Evolutionary conservation across 1,140 invertebrate genomes (phyloP).

Genomic region (Cydia amplana): DNA sequence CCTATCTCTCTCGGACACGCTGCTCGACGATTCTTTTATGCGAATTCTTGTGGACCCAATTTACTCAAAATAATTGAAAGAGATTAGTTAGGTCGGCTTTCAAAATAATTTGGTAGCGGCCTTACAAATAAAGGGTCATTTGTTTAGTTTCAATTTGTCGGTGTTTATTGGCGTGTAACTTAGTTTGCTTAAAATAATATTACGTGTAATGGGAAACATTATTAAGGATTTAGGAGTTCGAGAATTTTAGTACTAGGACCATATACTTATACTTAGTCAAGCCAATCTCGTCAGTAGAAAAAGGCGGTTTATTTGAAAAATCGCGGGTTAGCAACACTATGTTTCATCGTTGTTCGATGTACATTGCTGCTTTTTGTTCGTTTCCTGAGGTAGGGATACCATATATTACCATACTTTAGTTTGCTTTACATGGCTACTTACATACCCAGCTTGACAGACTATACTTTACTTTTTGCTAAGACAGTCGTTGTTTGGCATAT

Average conservation of each 20-base stretch:
- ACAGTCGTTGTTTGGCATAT: no score
- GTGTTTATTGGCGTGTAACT: conserved; percentile 3
- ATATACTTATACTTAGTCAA: no score
- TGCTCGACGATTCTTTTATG: conserved; percentile 28
- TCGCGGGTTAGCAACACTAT: no score
- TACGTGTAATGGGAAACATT: background rate
- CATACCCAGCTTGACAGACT: no score
- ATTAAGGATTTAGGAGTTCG: background rate
- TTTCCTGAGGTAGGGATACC: no score
- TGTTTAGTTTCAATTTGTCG: conserved; percentile 5
- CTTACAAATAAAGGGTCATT: conserved; percentile 21
- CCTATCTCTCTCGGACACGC: conserved; percentile 30
- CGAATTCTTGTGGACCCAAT: conserved; percentile 28
- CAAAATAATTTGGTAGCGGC: conserved; percentile 28
- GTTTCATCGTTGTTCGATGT: no score
- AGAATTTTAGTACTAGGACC: background rate
- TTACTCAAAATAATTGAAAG: conserved; percentile 32
- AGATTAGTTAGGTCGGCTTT: conserved; percentile 26
- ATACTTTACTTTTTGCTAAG: no score
- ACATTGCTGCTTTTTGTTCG: no score
- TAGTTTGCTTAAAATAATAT: background rate
- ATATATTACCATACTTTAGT: no score
- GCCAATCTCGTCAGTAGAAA: no score
- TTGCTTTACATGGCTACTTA: no score
- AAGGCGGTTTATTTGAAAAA: no score